These are phyloP conservation scores for Geopemphigus sp. DNA, from an alignment of 1,140 invertebrate species.

Conservation along the genomic window DNA sequence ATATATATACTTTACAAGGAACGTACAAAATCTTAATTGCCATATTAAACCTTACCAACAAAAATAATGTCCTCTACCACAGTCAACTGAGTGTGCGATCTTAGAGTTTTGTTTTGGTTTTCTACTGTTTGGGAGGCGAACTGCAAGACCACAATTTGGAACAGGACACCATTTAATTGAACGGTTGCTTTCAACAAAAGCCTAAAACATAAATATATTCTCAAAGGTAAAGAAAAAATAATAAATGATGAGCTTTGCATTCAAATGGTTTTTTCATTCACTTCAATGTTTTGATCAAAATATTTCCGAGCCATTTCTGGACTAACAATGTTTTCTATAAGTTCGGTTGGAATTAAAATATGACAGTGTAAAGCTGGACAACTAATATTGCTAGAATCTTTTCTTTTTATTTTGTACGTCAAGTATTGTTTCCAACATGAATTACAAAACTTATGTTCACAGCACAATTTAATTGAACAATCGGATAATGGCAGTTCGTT, in stretches of 20 bases:
- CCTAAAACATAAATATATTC: constrained; percentile 56
- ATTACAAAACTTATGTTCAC: constrained; percentile 67
- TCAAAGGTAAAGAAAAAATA: constrained; percentile 19
- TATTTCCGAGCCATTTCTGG: constrained; percentile 67
- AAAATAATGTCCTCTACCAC: constrained; percentile 71
- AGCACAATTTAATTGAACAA: constrained; percentile 59
- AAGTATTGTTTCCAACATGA: constrained; percentile 69
- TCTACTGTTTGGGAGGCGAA: constrained; percentile 64
- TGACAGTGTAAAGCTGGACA: constrained; percentile 69
- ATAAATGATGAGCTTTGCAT: not conserved
- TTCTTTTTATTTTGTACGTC: constrained; percentile 67
- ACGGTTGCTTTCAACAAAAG: constrained; percentile 73
- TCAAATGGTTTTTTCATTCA: constrained; percentile 53
- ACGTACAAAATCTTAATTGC: not conserved
- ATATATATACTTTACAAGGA: not conserved
- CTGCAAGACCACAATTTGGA: constrained; percentile 68
- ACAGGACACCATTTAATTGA: constrained; percentile 74
- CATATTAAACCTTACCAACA: constrained; percentile 62
- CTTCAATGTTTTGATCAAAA: constrained; percentile 72
- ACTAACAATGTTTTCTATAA: constrained; percentile 68
- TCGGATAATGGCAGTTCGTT: constrained; percentile 55
- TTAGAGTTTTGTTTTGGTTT: constrained; percentile 54
- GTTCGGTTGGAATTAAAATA: constrained; percentile 67
- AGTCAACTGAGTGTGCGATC: constrained; percentile 70
- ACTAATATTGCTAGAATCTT: constrained; percentile 66